Evolutionary conservation across 2,113 vertebrate genomes (phyloP), one percentile per base, ranked within the genome.

Genomic region (Capreolus pygargus): DNA sequence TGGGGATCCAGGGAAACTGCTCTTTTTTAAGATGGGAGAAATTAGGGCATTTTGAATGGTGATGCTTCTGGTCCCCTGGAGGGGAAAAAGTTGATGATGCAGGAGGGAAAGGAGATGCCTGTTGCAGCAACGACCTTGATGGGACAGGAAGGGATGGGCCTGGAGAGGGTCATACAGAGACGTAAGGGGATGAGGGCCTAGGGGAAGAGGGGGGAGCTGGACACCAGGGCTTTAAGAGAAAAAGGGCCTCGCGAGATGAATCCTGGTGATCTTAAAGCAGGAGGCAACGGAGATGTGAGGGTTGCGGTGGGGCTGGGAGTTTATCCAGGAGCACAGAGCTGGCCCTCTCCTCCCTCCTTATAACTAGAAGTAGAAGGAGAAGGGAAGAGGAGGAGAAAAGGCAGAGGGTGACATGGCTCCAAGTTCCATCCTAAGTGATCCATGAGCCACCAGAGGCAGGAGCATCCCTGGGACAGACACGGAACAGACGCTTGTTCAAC

Each of bases 401-500:
- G 8, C 19, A 67, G 50, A 76, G 27, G 14, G 45, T 19, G 54
- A 23, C 1, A 16, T 0, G 14, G 28, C 28, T 60, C 23, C 33
- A 11, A 54, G 6, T 43, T 90, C 19, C 0, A n/a, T 45, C 25
- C 52, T 21, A 39, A 36, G 16, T 36, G 64, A n/a, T 7, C n/a
- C 16, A 9, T 16, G 58, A 81, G 33, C 52, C 58, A 17, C 54
- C 3, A 61, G 33, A 39, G 36, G 50, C 5, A 17, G 82, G 84
- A 14, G 47, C 16, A 12, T 25, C 30, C 43, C 74, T 79, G 47
- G 21, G 25, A 54, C 11, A 43, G 52, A 74, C 15, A n/a, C 10
- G 10, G 25, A 30, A 54, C 0, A 15, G 43, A 60, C 2, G 10
- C n/a, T 30, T 12, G 30, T 33, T 83, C 1, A 2, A 21, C 6